A percentile compares a stretch with the other conserved stretches of the same genome.
Evolutionary conservation across 1,140 invertebrate genomes (phyloP).

Genomic region (Zophobas morio): DNA sequence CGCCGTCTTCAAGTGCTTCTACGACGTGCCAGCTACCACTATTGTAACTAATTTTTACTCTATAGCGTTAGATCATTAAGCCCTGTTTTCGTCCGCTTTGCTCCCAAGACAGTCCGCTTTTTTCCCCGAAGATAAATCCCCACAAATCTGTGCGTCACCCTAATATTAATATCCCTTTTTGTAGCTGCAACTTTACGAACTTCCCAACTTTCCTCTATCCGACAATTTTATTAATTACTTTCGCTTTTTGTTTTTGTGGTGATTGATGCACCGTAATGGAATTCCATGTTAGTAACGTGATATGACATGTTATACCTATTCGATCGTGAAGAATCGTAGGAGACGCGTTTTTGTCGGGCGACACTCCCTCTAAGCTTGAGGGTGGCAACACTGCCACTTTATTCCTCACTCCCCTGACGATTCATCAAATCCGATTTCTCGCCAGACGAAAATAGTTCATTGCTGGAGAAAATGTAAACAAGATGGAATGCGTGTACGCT

Average conservation of each 20-base stretch:
- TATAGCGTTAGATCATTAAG: no score
- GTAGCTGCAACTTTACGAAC: no score
- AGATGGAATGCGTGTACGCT: background rate
- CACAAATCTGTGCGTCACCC: no score
- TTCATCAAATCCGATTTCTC: conserved; percentile 5
- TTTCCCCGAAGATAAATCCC: no score
- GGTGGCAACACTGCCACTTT: conserved; percentile 12
- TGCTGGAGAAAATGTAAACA: conserved; percentile 11
- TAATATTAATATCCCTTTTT: no score
- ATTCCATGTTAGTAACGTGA: conserved; percentile 26
- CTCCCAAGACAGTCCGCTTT: no score
- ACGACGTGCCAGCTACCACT: no score
- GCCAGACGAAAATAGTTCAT: background rate
- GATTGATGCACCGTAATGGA: conserved; percentile 20
- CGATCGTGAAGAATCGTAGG: conserved; percentile 10
- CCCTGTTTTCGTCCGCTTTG: no score
- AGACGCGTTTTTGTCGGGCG: conserved; percentile 6
- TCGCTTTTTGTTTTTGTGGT: conserved; percentile 15
- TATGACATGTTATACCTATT: conserved; percentile 18
- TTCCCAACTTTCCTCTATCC: no score
- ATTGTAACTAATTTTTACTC: no score
- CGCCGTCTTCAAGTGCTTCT: no score
- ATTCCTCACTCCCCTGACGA: background rate
- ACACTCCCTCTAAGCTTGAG: background rate
- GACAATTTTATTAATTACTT: conserved; percentile 1